Evolutionary conservation across 2,888 invertebrate genomes (phyloP).

Genomic region (Chrysolina haemoptera): DNA sequence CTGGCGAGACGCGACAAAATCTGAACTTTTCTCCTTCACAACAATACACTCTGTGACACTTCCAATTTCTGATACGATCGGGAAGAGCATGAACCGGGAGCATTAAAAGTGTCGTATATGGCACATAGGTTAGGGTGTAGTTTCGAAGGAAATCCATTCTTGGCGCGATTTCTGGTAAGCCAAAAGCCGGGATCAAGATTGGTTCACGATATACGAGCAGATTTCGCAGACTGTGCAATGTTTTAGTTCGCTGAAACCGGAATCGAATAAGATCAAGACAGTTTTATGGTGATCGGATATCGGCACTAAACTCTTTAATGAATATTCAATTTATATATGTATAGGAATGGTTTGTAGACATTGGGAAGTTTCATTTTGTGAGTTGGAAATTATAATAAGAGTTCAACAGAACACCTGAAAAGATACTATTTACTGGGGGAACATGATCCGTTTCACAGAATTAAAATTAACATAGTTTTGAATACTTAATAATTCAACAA

Average conservation of each 20-base stretch:
- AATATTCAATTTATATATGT: slow-evolving; percentile 54
- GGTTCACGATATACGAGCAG: slow-evolving; percentile 64
- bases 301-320: slow-evolving; percentile 58
- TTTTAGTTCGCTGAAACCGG: slow-evolving; percentile 60
- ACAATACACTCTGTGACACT: slow-evolving; percentile 2
- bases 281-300: slow-evolving; percentile 68
- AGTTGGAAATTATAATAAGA: too few species aligned
- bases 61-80: slow-evolving; percentile 34
- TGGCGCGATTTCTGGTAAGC: slow-evolving; percentile 70
- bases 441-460: too few species aligned
- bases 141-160: slow-evolving; percentile 53
- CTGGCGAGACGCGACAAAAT: too few species aligned
- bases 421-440: too few species aligned
- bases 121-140: slow-evolving; percentile 49
- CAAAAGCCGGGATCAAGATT: slow-evolving; percentile 69
- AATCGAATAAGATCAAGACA: slow-evolving; percentile 66
- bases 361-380: not conserved
- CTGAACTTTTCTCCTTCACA: not conserved
- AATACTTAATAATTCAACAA: too few species aligned
- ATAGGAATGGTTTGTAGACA: slow-evolving; percentile 6
- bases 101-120: slow-evolving; percentile 50
- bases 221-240: slow-evolving; percentile 67
- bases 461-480: too few species aligned
- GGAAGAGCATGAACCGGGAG: slow-evolving; percentile 43
- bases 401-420: too few species aligned